Conservation (phyloP, 92 coral and sea anemone genomes). For the Palythoa grandiflora region DNA sequence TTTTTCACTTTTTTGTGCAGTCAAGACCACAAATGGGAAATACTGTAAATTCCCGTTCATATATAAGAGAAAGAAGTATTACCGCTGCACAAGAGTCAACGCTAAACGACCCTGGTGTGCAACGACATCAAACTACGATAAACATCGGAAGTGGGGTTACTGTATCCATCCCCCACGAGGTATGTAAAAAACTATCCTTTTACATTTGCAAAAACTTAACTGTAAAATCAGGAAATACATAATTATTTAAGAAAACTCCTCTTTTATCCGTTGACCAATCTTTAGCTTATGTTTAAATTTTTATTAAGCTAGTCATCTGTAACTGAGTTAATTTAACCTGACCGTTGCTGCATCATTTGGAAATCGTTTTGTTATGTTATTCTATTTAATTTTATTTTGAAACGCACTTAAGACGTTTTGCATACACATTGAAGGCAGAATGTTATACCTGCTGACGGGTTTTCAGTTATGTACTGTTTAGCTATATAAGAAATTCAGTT, state of each 20-base stretch:
- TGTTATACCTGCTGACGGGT: too few species aligned
- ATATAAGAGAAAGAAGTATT: conserved; percentile 5
- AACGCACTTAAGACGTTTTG: too few species aligned
- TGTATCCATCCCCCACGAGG: background rate
- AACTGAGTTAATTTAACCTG: too few species aligned
- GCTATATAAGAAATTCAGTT: too few species aligned
- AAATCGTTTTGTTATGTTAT: background rate
- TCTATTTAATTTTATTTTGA: background rate
- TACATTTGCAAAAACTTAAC: too few species aligned
- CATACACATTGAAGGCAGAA: too few species aligned
- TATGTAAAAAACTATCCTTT: background rate
- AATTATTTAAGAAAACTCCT: too few species aligned
- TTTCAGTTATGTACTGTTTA: too few species aligned
- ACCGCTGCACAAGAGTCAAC: conserved; percentile 20
- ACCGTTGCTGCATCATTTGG: too few species aligned
- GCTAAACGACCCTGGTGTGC: conserved; percentile 42
- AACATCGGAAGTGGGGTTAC: conserved; percentile 16
- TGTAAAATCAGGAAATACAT: background rate
- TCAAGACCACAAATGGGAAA: conserved; percentile 28
- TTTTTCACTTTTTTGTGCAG: background rate
- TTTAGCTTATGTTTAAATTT: too few species aligned
- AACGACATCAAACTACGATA: conserved; percentile 14
- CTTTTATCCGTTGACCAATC: too few species aligned
- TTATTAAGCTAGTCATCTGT: too few species aligned
- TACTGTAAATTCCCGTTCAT: conserved; percentile 37